Percentiles rank a stretch among this genome's conserved stretches.
Conservation (phyloP, 2,888 invertebrate genomes). For the Metellina segmentata region DNA sequence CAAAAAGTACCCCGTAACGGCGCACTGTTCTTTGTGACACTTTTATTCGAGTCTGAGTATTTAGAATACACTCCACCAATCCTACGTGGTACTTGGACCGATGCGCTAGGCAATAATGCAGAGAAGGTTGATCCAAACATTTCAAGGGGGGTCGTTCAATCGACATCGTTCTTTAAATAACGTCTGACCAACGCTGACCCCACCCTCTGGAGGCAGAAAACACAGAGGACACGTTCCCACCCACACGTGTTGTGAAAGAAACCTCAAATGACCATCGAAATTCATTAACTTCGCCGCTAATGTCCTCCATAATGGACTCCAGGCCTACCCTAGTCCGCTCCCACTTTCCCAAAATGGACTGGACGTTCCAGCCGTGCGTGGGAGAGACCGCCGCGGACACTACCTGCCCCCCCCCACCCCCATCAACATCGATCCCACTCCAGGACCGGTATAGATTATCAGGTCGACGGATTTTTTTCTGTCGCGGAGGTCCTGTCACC, state of each 20-base stretch:
- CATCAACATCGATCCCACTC: slow-evolving; percentile 10
- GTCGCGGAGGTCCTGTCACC: not conserved
- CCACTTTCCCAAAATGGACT: not conserved
- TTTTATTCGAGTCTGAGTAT: no score
- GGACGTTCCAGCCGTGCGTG: not conserved
- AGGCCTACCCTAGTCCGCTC: not conserved
- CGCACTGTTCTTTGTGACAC: no score
- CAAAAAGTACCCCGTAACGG: no score
- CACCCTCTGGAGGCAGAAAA: not conserved
- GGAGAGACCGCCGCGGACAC: not conserved
- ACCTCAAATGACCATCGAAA: not conserved
- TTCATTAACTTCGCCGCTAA: not conserved
- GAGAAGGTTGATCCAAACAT: no score
- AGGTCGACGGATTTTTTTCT: not conserved
- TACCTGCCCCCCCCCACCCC: not conserved
- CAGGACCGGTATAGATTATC: no score
- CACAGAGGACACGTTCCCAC: not conserved
- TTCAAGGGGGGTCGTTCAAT: no score
- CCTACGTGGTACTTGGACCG: no score
- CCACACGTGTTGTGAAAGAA: not conserved
- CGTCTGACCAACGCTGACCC: not conserved
- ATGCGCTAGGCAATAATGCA: no score
- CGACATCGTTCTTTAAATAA: no score
- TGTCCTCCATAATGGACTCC: not conserved
- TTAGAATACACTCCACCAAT: no score